Percentiles rank a stretch among this genome's conserved stretches.
phyloP scores from a whole-genome alignment of 2,888 invertebrate genomes.

The Mesochorus sp. region DNA sequence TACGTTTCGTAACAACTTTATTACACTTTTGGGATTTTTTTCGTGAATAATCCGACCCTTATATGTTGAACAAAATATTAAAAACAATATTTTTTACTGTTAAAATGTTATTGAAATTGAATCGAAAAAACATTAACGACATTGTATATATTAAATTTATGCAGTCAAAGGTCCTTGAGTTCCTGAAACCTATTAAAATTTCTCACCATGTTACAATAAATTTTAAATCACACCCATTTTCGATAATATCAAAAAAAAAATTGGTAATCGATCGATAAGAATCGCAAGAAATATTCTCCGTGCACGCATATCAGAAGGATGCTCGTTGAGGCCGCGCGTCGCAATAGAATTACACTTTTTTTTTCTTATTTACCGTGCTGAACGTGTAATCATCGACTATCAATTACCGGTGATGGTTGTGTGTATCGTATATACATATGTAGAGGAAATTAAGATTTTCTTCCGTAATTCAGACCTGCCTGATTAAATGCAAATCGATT shows the following conservation, averaged over 20 bases:
- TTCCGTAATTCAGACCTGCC: slow-evolving; percentile 51
- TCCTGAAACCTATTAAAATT: background rate
- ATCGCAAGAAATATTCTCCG: too few species aligned
- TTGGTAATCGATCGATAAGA: background rate
- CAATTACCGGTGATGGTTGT: slow-evolving; percentile 61
- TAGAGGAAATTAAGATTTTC: slow-evolving; percentile 66
- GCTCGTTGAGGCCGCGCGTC: background rate
- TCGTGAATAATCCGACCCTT: too few species aligned
- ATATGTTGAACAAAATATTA: too few species aligned
- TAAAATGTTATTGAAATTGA: too few species aligned
- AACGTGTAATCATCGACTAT: slow-evolving; percentile 70
- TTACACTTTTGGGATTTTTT: too few species aligned
- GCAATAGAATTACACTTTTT: slow-evolving; percentile 13
- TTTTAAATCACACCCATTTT: background rate
- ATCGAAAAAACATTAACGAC: too few species aligned
- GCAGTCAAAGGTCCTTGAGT: too few species aligned
- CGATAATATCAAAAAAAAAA: background rate
- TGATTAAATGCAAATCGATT: slow-evolving; percentile 64
- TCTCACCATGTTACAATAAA: background rate
- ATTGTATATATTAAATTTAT: too few species aligned
- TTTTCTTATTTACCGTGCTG: slow-evolving; percentile 27
- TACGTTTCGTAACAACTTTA: background rate
- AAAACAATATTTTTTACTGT: too few species aligned
- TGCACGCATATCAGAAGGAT: background rate
- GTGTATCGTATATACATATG: slow-evolving; percentile 47